Evolutionary conservation across 2,888 invertebrate genomes (phyloP).

Genomic region (Malthinus seriepunctatus): DNA sequence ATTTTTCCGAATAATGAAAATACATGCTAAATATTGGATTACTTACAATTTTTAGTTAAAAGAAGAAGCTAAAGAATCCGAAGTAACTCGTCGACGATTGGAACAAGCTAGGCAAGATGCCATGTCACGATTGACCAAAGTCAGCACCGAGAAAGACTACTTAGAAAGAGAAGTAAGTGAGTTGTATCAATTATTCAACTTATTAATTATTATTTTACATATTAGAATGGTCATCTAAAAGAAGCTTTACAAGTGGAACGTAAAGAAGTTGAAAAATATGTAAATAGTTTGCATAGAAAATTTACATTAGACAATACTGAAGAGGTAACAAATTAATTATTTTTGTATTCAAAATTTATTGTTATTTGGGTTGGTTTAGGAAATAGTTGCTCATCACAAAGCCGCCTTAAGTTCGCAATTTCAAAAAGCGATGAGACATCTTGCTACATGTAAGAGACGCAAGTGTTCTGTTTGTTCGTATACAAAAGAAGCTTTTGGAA

Average conservation of each 20-base stretch:
- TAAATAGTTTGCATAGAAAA: slow-evolving; percentile 30
- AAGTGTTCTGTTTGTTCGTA: slow-evolving; percentile 65
- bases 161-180: slow-evolving; percentile 60
- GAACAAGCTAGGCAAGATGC: slow-evolving; percentile 63
- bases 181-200: not conserved
- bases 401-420: slow-evolving; percentile 57
- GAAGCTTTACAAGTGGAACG: slow-evolving; percentile 60
- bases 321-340: not conserved
- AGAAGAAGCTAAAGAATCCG: slow-evolving; percentile 61
- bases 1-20: not conserved
- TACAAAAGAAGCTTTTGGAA: slow-evolving; percentile 61
- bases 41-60: slow-evolving; percentile 57
- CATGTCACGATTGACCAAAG: slow-evolving; percentile 61
- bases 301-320: not conserved
- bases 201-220: not conserved
- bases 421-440: slow-evolving; percentile 59
- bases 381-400: slow-evolving; percentile 57
- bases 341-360: not conserved
- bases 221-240: slow-evolving; percentile 62
- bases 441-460: slow-evolving; percentile 58
- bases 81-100: slow-evolving; percentile 59
- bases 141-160: slow-evolving; percentile 61
- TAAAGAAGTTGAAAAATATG: slow-evolving; percentile 55
- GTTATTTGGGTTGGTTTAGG: not conserved
- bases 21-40: not conserved